These are phyloP conservation scores for Spongilla lacustris DNA, from an alignment of 37 sponge, comb jelly and placozoan species.

Conservation along the genomic window DNA sequence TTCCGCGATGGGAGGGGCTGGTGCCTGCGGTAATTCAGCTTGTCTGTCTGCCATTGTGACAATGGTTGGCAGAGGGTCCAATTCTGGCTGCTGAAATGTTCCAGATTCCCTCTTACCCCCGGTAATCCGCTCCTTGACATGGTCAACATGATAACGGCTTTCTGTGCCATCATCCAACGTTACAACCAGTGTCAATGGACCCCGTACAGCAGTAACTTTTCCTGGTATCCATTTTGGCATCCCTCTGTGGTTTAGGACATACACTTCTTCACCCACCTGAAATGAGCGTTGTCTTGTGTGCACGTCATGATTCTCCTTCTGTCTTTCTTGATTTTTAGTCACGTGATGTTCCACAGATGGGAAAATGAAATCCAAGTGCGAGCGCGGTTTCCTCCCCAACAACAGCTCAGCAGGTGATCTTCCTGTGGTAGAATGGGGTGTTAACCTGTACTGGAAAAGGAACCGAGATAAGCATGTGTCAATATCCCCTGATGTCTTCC, in stretches of 20 bases:
- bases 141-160: no score
- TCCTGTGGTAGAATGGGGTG: conserved; percentile 24
- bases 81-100: no score
- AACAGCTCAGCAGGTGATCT: conserved; percentile 7
- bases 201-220: neutral
- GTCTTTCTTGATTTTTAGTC: conserved; percentile 3
- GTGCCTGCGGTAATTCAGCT: no score
- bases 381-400: neutral
- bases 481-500: conserved; percentile 2
- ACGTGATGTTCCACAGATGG: neutral
- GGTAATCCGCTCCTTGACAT: no score
- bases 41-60: no score
- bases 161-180: no score
- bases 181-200: neutral
- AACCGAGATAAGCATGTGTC: neutral
- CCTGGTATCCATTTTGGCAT: neutral
- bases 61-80: no score
- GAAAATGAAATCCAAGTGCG: conserved; percentile 6
- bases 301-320: conserved; percentile 1
- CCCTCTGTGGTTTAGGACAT: neutral
- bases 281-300: conserved; percentile 8
- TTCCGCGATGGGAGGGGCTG: no score
- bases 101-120: no score
- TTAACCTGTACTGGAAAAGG: conserved; percentile 19
- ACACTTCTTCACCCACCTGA: conserved; percentile 1